Percentiles rank a stretch among this genome's conserved stretches.
Evolutionary conservation across 2,888 invertebrate species (phyloP).

Genomic region (Eudasyphora cyanicolor): DNA sequence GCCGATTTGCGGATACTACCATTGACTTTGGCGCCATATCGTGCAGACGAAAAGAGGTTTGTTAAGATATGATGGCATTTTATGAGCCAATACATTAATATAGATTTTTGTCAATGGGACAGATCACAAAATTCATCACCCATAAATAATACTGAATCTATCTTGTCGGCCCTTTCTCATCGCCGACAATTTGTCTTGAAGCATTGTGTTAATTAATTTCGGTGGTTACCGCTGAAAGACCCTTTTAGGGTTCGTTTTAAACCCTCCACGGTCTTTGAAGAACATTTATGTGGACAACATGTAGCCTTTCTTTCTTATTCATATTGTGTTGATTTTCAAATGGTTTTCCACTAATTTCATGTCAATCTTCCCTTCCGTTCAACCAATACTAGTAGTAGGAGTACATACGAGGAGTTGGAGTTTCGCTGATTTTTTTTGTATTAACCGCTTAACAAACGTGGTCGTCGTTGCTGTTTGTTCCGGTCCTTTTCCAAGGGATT

Average conservation of each 20-base stretch:
- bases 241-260: not conserved
- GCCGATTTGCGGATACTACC: too few species aligned
- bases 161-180: too few species aligned
- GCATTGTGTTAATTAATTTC: slow-evolving; percentile 22
- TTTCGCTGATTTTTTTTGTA: not conserved
- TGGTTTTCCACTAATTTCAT: not conserved
- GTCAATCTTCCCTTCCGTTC: not conserved
- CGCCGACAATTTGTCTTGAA: not conserved
- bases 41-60: too few species aligned
- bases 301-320: not conserved
- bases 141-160: not conserved
- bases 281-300: not conserved
- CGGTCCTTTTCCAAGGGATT: slow-evolving; percentile 3
- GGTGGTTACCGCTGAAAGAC: not conserved
- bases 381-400: not conserved
- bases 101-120: too few species aligned
- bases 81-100: too few species aligned
- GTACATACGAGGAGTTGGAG: not conserved
- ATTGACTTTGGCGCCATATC: too few species aligned
- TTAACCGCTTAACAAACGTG: slow-evolving; percentile 14
- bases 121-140: not conserved
- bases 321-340: not conserved
- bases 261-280: not conserved
- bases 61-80: too few species aligned
- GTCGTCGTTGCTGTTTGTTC: not conserved